phyloP scores from a whole-genome alignment of 2,797 vertebrate species.

The Sebastes umbrosus region DNA sequence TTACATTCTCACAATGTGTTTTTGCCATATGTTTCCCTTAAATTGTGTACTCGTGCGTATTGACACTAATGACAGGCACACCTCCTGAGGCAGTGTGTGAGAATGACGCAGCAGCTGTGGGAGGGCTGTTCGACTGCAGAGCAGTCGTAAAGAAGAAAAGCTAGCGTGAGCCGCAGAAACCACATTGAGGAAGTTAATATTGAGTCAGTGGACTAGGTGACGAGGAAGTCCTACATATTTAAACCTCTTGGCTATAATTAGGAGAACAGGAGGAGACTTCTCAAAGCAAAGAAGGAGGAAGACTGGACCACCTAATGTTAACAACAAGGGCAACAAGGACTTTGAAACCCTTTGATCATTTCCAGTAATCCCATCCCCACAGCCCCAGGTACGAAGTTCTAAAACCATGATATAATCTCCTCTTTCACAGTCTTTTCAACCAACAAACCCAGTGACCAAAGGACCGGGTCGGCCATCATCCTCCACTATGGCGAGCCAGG shows the following conservation, averaged over 20 bases:
- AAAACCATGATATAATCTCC: not conserved
- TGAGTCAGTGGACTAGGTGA: slow-evolving; percentile 57
- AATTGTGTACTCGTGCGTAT: not conserved
- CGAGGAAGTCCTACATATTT: not conserved
- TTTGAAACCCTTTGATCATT: slow-evolving; percentile 35
- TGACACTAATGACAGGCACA: not conserved
- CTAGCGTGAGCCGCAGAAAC: not conserved
- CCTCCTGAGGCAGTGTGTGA: slow-evolving; percentile 21
- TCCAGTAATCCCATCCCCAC: slow-evolving; percentile 1
- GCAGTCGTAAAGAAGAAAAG: slow-evolving; percentile 17
- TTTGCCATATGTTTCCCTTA: not conserved
- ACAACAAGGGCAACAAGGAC: slow-evolving; percentile 14
- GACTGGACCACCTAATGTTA: not conserved
- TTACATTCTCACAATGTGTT: not conserved
- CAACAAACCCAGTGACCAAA: not conserved
- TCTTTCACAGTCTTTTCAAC: slow-evolving; percentile 35
- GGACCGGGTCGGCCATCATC: not conserved
- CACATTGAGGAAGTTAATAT: slow-evolving; percentile 40
- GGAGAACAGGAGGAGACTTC: not conserved
- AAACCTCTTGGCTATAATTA: slow-evolving; percentile 44
- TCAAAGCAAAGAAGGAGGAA: not conserved
- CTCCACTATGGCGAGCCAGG: slow-evolving; percentile 70
- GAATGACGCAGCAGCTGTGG: slow-evolving; percentile 37
- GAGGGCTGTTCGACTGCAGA: not conserved
- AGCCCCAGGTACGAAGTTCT: not conserved